These are phyloP conservation scores for Papilio dardanus DNA, from an alignment of 1,140 invertebrate genomes.

Conservation along the genomic window DNA sequence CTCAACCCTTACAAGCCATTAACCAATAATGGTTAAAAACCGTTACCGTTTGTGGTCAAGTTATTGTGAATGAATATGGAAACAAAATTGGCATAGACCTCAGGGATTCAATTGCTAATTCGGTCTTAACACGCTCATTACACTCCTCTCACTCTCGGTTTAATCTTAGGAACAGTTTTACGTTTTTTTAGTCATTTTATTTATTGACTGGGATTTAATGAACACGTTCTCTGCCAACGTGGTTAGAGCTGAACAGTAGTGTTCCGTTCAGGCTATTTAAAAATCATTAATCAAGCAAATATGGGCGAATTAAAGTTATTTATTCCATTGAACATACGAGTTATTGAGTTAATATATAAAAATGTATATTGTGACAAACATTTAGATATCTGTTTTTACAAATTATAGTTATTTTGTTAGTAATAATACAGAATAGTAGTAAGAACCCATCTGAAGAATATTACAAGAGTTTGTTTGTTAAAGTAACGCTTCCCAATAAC, in stretches of 20 bases:
- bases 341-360: no score
- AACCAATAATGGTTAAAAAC: background rate
- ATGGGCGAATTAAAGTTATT: no score
- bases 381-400: no score
- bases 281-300: no score
- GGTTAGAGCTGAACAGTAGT: no score
- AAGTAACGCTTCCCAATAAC: background rate
- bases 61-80: background rate
- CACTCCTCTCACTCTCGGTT: background rate
- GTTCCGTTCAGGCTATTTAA: no score
- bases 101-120: background rate
- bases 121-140: background rate
- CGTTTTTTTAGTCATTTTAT: no score
- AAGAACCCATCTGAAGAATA: background rate
- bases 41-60: background rate
- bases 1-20: background rate
- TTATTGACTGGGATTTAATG: no score
- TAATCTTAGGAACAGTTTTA: no score
- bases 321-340: no score
- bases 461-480: background rate
- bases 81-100: background rate
- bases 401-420: background rate
- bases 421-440: constrained; percentile 10
- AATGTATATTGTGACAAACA: no score
- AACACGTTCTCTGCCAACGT: no score